Conservation (phyloP, 2,888 invertebrate genomes). For the Agrypnus murinus region DNA sequence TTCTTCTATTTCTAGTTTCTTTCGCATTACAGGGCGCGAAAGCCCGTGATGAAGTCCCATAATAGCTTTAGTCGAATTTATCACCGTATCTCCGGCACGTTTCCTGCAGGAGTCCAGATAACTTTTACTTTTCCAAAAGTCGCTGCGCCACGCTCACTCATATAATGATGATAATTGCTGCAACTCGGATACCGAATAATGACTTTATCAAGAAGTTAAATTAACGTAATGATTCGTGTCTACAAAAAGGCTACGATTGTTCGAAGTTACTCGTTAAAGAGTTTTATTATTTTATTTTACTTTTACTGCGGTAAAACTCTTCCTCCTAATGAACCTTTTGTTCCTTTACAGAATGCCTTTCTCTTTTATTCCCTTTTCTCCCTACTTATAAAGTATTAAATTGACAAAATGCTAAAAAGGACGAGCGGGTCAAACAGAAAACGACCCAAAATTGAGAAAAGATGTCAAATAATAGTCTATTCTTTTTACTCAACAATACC, state of each 20-base stretch:
- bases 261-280: conserved; percentile 64
- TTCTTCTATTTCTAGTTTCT: conserved; percentile 68
- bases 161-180: conserved; percentile 67
- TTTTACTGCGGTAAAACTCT: conserved; percentile 53
- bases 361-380: conserved; percentile 41
- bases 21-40: conserved; percentile 64
- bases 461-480: too few species aligned
- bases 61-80: conserved; percentile 67
- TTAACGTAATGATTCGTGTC: conserved; percentile 67
- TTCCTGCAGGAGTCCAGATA: conserved; percentile 59
- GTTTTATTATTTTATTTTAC: conserved; percentile 61
- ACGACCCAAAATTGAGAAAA: neutral
- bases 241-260: conserved; percentile 61
- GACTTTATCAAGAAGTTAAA: conserved; percentile 66
- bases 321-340: conserved; percentile 57
- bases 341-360: conserved; percentile 46
- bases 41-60: conserved; percentile 66
- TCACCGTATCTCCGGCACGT: conserved; percentile 68
- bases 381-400: conserved; percentile 49
- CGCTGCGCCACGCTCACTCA: conserved; percentile 59
- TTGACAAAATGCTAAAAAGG: conserved; percentile 46
- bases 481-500: too few species aligned
- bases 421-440: conserved; percentile 20
- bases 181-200: conserved; percentile 65
- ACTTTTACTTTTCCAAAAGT: conserved; percentile 63